phyloP scores from a whole-genome alignment of 2,797 vertebrate species.

The Platalea minor region DNA sequence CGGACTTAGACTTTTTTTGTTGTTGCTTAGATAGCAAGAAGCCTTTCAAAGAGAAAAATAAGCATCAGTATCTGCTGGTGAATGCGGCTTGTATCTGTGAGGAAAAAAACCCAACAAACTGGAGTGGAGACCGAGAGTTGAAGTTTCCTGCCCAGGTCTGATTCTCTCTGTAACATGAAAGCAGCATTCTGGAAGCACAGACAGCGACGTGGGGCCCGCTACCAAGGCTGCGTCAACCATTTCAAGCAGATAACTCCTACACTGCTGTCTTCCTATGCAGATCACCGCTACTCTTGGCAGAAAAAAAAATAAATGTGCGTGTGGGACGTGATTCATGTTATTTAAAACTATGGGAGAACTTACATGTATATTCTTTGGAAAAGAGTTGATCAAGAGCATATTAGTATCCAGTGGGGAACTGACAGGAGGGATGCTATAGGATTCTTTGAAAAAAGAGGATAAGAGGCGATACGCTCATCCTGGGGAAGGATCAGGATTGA shows the following conservation, averaged over 20 bases:
- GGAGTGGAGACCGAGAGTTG: rapidly evolving
- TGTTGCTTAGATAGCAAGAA: neutral
- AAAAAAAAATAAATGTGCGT: neutral
- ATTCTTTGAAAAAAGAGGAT: neutral
- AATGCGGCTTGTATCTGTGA: neutral
- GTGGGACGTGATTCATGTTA: neutral
- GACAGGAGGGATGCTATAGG: neutral
- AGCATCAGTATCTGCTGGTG: neutral
- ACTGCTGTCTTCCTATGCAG: neutral
- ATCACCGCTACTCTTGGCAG: neutral
- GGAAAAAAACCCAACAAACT: neutral
- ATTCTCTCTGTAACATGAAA: neutral
- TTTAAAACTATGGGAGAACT: slow-evolving; percentile 7
- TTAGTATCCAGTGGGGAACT: neutral
- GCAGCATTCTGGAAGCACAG: neutral
- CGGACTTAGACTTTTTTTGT: neutral
- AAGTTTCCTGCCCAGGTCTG: neutral
- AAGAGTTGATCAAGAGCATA: neutral
- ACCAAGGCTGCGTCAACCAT: neutral
- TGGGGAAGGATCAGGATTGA: neutral
- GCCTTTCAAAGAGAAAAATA: neutral
- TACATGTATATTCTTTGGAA: neutral
- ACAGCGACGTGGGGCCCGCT: neutral
- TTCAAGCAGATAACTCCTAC: slow-evolving; percentile 34
- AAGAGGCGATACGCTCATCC: neutral